A percentile compares a stretch with the other conserved stretches of the same genome.
Conservation (phyloP, 2,888 invertebrate species). For the Beris morrisii region DNA sequence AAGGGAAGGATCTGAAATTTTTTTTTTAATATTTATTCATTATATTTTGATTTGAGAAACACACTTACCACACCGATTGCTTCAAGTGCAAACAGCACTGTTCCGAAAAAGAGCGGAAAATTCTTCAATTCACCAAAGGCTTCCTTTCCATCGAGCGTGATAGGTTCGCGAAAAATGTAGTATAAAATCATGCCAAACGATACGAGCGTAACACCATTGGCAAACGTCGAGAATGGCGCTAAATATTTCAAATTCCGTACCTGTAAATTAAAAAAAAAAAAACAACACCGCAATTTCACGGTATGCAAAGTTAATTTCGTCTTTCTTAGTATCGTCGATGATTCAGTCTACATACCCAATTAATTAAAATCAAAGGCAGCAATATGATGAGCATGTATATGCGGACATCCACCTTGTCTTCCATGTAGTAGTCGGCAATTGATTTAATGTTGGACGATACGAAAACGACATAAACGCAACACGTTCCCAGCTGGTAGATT, state of each 20-base stretch:
- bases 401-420: constrained; percentile 59
- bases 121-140: constrained; percentile 66
- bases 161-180: constrained; percentile 76
- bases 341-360: constrained; percentile 64
- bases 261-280: constrained; percentile 35
- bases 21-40: neutral
- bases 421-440: constrained; percentile 62
- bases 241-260: constrained; percentile 77
- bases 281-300: neutral
- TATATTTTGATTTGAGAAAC: neutral
- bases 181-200: constrained; percentile 85
- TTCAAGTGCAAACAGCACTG: constrained; percentile 93
- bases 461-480: constrained; percentile 95
- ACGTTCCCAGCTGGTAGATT: constrained; percentile 92
- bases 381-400: constrained; percentile 74
- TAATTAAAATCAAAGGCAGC: constrained; percentile 74
- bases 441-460: constrained; percentile 82
- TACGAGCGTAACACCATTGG: constrained; percentile 79
- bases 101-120: constrained; percentile 93
- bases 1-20: constrained; percentile 78
- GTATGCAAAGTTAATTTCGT: constrained; percentile 45
- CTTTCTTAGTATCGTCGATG: neutral
- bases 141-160: constrained; percentile 64
- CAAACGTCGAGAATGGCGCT: constrained; percentile 87
- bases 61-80: constrained; percentile 84